Evolutionary conservation across 2,797 vertebrate species (phyloP).

Genomic region (Coregonus ussuriensis): DNA sequence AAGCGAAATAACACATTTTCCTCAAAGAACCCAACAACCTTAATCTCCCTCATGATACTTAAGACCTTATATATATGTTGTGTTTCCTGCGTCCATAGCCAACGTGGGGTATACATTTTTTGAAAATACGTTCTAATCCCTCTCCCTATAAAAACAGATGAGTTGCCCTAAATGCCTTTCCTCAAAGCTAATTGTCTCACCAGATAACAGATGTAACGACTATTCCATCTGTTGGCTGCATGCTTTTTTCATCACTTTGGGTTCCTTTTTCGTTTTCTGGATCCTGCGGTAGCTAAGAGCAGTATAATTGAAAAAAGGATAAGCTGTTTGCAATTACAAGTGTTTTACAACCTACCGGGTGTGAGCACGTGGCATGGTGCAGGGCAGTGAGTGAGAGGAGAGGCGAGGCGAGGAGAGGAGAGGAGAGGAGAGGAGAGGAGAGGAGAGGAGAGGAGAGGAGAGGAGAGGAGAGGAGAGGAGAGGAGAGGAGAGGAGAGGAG

Average conservation of each 20-base stretch:
- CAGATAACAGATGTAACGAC: slow-evolving; percentile 61
- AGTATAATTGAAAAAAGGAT: slow-evolving; percentile 42
- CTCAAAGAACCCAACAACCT: not conserved
- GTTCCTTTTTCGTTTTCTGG: slow-evolving; percentile 42
- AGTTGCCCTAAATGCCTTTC: slow-evolving; percentile 57
- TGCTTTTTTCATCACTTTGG: slow-evolving; percentile 38
- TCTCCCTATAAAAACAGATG: slow-evolving; percentile 55
- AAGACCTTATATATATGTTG: slow-evolving; percentile 34
- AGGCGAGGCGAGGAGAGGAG: not conserved
- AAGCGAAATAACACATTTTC: slow-evolving; percentile 1
- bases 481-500: no score
- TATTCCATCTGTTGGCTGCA: slow-evolving; percentile 56
- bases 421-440: no score
- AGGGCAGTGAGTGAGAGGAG: slow-evolving; percentile 45
- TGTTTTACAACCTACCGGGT: slow-evolving; percentile 62
- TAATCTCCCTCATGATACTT: slow-evolving; percentile 20
- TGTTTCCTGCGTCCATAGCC: slow-evolving; percentile 35
- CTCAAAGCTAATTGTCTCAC: slow-evolving; percentile 56
- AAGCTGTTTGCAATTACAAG: slow-evolving; percentile 62
- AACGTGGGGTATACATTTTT: slow-evolving; percentile 42
- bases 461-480: no score
- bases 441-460: no score
- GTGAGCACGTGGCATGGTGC: slow-evolving; percentile 33
- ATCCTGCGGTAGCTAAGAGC: slow-evolving; percentile 32
- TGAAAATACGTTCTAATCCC: slow-evolving; percentile 42